Evolutionary conservation across 1,140 invertebrate species (phyloP).

Genomic region (Mizuhopecten yessoensis): DNA sequence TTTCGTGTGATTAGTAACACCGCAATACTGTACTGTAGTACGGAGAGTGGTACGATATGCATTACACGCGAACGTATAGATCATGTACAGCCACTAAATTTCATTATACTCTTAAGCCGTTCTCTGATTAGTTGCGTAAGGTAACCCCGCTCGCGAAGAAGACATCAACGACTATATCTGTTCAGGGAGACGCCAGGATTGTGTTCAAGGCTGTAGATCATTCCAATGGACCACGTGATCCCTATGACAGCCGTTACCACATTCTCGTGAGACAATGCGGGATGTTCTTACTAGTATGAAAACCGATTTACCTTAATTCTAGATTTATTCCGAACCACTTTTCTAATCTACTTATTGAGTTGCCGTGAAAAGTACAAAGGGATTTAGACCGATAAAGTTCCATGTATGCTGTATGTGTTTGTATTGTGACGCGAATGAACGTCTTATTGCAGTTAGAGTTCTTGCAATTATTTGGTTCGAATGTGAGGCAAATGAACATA

Average conservation of each 20-base stretch:
- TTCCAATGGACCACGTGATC: not conserved
- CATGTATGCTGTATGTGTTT: too few species aligned
- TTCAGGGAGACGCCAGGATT: not conserved
- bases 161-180: not conserved
- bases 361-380: too few species aligned
- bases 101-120: not conserved
- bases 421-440: too few species aligned
- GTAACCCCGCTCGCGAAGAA: not conserved
- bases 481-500: too few species aligned
- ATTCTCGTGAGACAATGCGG: too few species aligned
- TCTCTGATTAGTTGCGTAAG: not conserved
- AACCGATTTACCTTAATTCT: too few species aligned
- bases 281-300: too few species aligned
- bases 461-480: too few species aligned
- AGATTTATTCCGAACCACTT: too few species aligned
- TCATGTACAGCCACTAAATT: not conserved
- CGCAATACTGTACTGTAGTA: not conserved
- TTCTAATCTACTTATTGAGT: too few species aligned
- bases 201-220: not conserved
- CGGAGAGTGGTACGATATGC: not conserved
- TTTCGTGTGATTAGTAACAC: slow-evolving; percentile 29
- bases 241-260: not conserved
- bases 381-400: too few species aligned
- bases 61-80: not conserved
- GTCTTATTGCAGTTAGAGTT: too few species aligned